Evolutionary conservation across 2,888 invertebrate species (phyloP), one percentile per base, ranked within the genome.

Genomic region (Sinodicranocentrus sp.): DNA sequence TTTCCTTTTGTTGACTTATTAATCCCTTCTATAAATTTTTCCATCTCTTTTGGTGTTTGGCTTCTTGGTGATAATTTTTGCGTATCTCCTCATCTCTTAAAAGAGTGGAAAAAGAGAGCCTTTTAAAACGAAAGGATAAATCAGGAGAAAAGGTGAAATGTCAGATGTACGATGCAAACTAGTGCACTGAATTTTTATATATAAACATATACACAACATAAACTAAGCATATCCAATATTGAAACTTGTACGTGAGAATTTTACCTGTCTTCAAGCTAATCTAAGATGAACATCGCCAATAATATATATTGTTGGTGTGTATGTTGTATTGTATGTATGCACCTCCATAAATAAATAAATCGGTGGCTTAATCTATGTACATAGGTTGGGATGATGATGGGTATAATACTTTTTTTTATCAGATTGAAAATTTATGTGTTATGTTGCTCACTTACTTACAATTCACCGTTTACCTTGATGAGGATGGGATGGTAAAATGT

Each of bases 241-340:
- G n/a, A 48, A 23, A 57, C 17, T 10, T 48, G 23, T 67, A 52
- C 73, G 82, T 82, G 82, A 82, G 73, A 82, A 73, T 15, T 73
- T 80, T 33, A 72, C 63, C 80, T 79, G 80, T 80, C 80, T 80
- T 54, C 73, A 59, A 57, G 28, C 59, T 68, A 82, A 82, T 82
- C 82, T 73, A n/a, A 73, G 59, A 82, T 82, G 73, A 68, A 82
- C 15, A n/a, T 80, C 59, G 73, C 82, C 82, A 82, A 73, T 73
- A 72, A 59, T 52, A 52, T 52, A 57, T 26, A 63, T 33, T 33
- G 33, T 33, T 33, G 33, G 5, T 33, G 33, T 10, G 10, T n/a
- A n/a, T n/a, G n/a, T n/a, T n/a, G n/a, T n/a, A n/a, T n/a, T n/a
- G n/a, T n/a, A n/a, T n/a, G n/a, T n/a, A 33, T 6, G 33, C 33